A percentile compares a stretch with the other conserved stretches of the same genome.
phyloP scores from a whole-genome alignment of 2,113 vertebrate species.

The Plecturocebus donacophilus region DNA sequence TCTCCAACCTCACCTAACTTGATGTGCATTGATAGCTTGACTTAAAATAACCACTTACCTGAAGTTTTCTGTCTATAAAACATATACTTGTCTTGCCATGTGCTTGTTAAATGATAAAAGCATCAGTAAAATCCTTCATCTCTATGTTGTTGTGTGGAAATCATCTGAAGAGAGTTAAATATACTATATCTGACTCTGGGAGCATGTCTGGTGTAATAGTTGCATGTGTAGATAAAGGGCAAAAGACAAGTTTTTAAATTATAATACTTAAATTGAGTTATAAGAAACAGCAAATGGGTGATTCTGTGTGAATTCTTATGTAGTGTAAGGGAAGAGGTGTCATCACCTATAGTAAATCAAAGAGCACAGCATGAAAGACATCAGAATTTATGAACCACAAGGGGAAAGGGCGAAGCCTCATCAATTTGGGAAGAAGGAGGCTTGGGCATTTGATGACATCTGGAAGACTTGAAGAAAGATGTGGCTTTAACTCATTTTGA shows the following conservation, averaged over 20 bases:
- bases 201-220: background rate
- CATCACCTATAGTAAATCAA: background rate
- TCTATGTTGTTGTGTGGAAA: background rate
- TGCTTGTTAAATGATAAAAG: conserved; percentile 52
- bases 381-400: background rate
- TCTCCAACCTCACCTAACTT: conserved; percentile 1
- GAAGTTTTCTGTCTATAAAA: conserved; percentile 10
- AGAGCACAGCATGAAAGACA: background rate
- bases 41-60: conserved; percentile 23
- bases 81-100: conserved; percentile 6
- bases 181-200: background rate
- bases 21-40: conserved; percentile 24
- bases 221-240: background rate
- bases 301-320: background rate
- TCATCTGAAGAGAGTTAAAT: conserved; percentile 23
- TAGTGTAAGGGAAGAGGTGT: background rate
- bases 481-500: background rate
- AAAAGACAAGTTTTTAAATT: background rate
- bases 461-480: background rate
- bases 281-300: background rate
- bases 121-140: background rate
- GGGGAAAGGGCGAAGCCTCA: background rate
- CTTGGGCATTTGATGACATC: background rate
- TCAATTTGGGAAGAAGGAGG: background rate
- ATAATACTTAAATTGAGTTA: conserved; percentile 1